Percentiles rank a stretch among this genome's conserved stretches.
These are phyloP conservation scores for Argyra leucocephala DNA, from an alignment of 2,888 invertebrate species.

Conservation along the genomic window DNA sequence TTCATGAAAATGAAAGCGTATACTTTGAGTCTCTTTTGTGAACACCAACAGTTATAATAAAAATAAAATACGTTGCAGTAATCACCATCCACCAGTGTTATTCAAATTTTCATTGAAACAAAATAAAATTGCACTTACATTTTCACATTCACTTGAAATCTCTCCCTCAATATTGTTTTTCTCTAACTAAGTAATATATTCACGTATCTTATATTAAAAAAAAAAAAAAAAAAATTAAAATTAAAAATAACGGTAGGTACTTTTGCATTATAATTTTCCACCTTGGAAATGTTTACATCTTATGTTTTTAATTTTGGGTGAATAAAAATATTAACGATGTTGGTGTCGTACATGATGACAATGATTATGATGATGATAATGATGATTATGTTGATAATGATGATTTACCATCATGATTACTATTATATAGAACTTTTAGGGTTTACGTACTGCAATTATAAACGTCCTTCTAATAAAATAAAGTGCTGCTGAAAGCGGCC, in stretches of 20 bases:
- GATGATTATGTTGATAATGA: not conserved
- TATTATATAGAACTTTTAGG: no score
- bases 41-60: no score
- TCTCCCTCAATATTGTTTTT: not conserved
- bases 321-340: no score
- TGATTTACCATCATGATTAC: not conserved
- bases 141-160: not conserved
- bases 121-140: no score
- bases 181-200: not conserved
- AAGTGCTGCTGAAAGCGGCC: not conserved
- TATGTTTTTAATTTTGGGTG: not conserved
- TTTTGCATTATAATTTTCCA: not conserved
- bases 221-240: not conserved
- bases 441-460: no score
- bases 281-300: constrained; percentile 3
- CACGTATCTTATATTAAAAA: not conserved
- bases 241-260: not conserved
- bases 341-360: no score
- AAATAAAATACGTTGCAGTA: no score
- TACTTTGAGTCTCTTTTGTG: no score
- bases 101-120: no score
- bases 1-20: no score
- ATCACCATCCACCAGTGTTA: no score
- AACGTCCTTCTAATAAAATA: not conserved
- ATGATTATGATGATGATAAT: no score